These are phyloP conservation scores for Brachyopa scutellaris DNA, from an alignment of 2,888 invertebrate species.

Conservation along the genomic window DNA sequence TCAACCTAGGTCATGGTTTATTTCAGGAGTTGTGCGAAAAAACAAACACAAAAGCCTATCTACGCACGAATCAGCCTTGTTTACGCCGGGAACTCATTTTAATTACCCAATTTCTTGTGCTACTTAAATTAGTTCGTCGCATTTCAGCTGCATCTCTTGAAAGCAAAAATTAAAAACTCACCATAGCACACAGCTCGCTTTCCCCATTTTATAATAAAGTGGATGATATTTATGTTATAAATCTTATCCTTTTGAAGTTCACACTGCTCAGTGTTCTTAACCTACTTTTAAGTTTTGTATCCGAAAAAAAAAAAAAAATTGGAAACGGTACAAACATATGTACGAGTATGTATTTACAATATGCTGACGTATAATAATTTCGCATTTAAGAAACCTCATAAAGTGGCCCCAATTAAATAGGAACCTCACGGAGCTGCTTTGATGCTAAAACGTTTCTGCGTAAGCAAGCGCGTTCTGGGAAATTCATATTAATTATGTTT, in stretches of 20 bases:
- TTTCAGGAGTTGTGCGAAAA: conserved; percentile 4
- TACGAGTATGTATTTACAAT: not conserved
- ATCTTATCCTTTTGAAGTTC: conserved; percentile 60
- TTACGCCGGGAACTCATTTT: conserved; percentile 25
- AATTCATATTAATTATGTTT: conserved; percentile 1
- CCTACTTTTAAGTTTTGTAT: conserved; percentile 32
- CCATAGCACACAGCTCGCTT: no score
- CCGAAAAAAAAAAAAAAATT: not conserved
- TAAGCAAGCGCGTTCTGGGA: not conserved
- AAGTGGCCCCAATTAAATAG: conserved; percentile 10
- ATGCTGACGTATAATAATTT: not conserved
- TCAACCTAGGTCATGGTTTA: conserved; percentile 35
- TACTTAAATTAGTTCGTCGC: conserved; percentile 44
- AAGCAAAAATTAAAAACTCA: conserved; percentile 1
- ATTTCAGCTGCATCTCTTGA: conserved; percentile 29
- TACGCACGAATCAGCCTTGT: conserved; percentile 53
- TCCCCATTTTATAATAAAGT: not conserved
- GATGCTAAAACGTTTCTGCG: not conserved
- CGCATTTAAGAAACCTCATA: not conserved
- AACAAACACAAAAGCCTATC: no score
- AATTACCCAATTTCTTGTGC: conserved; percentile 47
- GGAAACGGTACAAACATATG: no score
- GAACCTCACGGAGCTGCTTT: no score
- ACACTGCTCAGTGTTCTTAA: conserved; percentile 38
- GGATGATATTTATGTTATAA: conserved; percentile 1